phyloP scores from a whole-genome alignment of 2,797 vertebrate genomes.

The Hydrophis major region DNA sequence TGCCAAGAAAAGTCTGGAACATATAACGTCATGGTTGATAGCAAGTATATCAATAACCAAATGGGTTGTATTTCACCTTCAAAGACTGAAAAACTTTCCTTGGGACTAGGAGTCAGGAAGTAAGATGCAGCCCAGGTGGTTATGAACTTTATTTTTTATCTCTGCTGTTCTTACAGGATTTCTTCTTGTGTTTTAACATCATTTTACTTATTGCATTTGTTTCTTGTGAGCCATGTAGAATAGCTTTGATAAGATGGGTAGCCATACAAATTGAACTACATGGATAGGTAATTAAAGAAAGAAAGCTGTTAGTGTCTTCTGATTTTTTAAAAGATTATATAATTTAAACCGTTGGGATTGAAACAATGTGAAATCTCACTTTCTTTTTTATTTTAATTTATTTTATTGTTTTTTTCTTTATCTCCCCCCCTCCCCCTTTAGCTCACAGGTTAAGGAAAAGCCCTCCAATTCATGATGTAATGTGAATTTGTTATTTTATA shows the following conservation, averaged over 20 bases:
- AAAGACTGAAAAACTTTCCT: neutral
- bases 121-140: neutral
- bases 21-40: neutral
- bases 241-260: neutral
- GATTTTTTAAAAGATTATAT: neutral
- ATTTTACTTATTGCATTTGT: neutral
- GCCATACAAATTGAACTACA: neutral
- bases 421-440: too few relatives aligned
- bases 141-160: neutral
- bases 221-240: neutral
- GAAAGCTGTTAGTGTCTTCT: neutral
- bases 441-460: neutral
- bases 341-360: neutral
- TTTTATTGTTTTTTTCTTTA: neutral
- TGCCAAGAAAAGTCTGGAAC: neutral
- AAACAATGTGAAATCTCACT: neutral
- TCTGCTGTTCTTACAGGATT: neutral
- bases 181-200: neutral
- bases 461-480: neutral
- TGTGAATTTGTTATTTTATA: neutral
- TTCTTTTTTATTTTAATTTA: neutral
- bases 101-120: neutral
- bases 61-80: neutral
- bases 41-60: neutral
- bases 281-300: neutral